These are phyloP conservation scores for Mormyrus proboscirostris DNA, from an alignment of 2,797 vertebrate species.

Conservation along the genomic window DNA sequence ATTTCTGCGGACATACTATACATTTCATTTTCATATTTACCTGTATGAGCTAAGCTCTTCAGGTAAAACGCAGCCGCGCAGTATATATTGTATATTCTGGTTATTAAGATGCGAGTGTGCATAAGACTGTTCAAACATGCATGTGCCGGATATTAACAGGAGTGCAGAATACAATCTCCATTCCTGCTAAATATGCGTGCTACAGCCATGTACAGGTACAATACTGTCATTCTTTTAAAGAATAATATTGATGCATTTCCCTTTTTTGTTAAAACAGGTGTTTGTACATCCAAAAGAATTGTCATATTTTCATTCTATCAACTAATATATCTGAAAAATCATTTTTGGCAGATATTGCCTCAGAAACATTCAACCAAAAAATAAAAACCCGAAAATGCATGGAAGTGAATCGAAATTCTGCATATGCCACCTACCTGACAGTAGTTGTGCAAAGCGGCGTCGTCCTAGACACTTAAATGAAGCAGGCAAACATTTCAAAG, in stretches of 20 bases:
- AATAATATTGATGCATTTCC: background rate
- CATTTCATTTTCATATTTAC: background rate
- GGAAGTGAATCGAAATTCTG: background rate
- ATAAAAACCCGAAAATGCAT: background rate
- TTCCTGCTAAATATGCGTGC: background rate
- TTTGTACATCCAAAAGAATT: background rate
- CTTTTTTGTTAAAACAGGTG: constrained; percentile 18
- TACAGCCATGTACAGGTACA: constrained; percentile 3
- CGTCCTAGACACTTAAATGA: constrained; percentile 22
- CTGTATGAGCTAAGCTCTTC: constrained; percentile 14
- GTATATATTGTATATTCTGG: constrained; percentile 10
- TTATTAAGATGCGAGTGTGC: constrained; percentile 8
- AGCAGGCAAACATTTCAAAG: constrained; percentile 25
- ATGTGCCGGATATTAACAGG: background rate
- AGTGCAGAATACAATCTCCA: background rate
- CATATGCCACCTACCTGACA: constrained; percentile 26
- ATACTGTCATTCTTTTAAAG: background rate
- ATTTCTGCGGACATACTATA: background rate
- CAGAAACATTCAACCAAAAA: background rate
- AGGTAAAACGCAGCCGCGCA: constrained; percentile 11
- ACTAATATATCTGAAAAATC: background rate
- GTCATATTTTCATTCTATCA: background rate
- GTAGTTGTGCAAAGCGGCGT: constrained; percentile 19
- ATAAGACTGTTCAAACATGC: constrained; percentile 9
- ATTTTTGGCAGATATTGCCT: background rate